These are phyloP conservation scores for Mola mola DNA, from an alignment of 2,113 vertebrate species.

Conservation along the genomic window DNA sequence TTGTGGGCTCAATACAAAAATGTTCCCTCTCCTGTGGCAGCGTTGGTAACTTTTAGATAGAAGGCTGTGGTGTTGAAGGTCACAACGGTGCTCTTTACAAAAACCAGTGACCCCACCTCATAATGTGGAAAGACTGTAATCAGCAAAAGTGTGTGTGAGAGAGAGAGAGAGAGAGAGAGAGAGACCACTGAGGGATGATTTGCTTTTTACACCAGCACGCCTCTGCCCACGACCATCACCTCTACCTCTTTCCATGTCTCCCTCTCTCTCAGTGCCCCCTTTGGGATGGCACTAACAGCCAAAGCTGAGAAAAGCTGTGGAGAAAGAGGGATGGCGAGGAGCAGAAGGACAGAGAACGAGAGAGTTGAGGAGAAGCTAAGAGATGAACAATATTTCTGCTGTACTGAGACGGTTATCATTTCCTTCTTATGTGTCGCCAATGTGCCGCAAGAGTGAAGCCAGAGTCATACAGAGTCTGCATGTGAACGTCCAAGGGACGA, in stretches of 20 bases:
- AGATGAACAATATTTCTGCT: too few relatives aligned
- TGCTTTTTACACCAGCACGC: conserved; percentile 68
- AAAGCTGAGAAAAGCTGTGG: conserved; percentile 37
- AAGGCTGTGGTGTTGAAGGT: conserved; percentile 53
- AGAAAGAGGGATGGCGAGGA: conserved; percentile 15
- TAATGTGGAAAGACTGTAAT: conserved; percentile 44
- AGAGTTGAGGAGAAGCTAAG: conserved; percentile 1
- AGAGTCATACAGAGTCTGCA: too few relatives aligned
- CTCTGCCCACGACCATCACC: background rate
- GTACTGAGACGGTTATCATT: too few relatives aligned
- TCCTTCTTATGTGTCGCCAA: too few relatives aligned
- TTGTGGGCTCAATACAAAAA: too few relatives aligned
- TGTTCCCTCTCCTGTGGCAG: conserved; percentile 4
- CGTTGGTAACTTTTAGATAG: conserved; percentile 31
- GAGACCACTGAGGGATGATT: conserved; percentile 41
- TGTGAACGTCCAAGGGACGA: too few relatives aligned
- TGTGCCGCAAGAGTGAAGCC: too few relatives aligned
- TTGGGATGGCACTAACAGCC: conserved; percentile 45
- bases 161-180: background rate
- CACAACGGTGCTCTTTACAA: conserved; percentile 38
- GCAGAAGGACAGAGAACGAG: conserved; percentile 4
- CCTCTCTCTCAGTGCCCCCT: conserved; percentile 30
- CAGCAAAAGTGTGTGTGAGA: conserved; percentile 18
- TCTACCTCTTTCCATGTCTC: conserved; percentile 18
- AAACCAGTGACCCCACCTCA: conserved; percentile 28